These are phyloP conservation scores for Eulemur coronatus DNA, from an alignment of 2,797 vertebrate species.

Conservation along the genomic window DNA sequence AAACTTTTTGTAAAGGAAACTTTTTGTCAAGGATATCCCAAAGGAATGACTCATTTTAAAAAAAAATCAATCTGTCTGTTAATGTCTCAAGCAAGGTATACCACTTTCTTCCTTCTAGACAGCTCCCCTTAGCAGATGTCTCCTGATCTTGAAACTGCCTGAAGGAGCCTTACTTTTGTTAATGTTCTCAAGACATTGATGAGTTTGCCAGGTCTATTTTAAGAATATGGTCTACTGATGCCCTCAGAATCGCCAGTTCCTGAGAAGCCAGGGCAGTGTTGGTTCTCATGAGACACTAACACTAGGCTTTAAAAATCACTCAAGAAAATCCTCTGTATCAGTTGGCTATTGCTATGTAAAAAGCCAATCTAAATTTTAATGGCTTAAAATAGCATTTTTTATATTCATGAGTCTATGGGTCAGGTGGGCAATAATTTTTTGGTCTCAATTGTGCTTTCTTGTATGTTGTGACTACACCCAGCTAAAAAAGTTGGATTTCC, in stretches of 20 bases:
- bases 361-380: not conserved
- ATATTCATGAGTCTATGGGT: not conserved
- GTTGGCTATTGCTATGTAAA: not conserved
- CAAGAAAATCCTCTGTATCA: not conserved
- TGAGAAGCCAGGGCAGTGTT: not conserved
- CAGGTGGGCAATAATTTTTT: not conserved
- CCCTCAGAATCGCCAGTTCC: not conserved
- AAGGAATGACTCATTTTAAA: not conserved
- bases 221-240: not conserved
- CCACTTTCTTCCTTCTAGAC: not conserved
- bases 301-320: not conserved
- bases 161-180: not conserved
- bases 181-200: not conserved
- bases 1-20: not conserved
- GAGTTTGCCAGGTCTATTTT: not conserved
- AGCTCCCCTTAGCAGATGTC: not conserved
- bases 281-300: not conserved
- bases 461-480: not conserved
- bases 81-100: not conserved
- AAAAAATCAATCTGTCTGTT: not conserved
- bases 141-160: not conserved
- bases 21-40: not conserved
- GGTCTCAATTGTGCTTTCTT: not conserved
- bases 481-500: not conserved
- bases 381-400: not conserved